Conservation (phyloP, 2,797 vertebrate genomes). For the Fundulus diaphanus region DNA sequence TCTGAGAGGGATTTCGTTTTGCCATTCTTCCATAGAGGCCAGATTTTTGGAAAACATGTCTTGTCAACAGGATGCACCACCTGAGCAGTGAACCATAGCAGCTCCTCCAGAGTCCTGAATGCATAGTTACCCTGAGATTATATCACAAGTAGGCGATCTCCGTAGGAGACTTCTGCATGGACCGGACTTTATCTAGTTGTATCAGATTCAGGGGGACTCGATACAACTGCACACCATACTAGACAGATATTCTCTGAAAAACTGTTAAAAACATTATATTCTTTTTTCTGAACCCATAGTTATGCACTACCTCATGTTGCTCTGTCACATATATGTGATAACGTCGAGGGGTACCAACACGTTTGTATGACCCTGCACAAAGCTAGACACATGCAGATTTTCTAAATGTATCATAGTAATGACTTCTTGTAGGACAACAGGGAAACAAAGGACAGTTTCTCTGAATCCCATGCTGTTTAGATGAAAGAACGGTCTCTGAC, state of each 20-base stretch:
- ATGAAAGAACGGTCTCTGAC: constrained; percentile 31
- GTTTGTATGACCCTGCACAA: not conserved
- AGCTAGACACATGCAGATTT: not conserved
- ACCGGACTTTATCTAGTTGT: not conserved
- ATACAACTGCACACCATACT: not conserved
- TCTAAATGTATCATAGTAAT: constrained; percentile 22
- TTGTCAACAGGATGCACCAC: not conserved
- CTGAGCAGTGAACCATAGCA: not conserved
- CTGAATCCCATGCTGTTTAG: constrained; percentile 19
- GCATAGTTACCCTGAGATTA: not conserved
- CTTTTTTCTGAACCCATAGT: not conserved
- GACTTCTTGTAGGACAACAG: not conserved
- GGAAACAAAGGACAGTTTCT: not conserved
- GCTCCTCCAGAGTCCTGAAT: not conserved
- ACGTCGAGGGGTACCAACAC: not conserved
- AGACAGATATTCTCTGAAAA: not conserved
- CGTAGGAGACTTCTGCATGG: not conserved
- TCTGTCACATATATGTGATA: not conserved
- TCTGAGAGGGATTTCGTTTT: not conserved
- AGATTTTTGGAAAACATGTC: not conserved
- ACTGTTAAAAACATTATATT: not conserved
- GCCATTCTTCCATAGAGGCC: not conserved
- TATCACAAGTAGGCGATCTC: not conserved
- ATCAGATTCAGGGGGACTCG: not conserved
- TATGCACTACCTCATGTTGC: not conserved